Evolutionary conservation across 2,888 invertebrate genomes (phyloP).

Genomic region (Ctena decussata): DNA sequence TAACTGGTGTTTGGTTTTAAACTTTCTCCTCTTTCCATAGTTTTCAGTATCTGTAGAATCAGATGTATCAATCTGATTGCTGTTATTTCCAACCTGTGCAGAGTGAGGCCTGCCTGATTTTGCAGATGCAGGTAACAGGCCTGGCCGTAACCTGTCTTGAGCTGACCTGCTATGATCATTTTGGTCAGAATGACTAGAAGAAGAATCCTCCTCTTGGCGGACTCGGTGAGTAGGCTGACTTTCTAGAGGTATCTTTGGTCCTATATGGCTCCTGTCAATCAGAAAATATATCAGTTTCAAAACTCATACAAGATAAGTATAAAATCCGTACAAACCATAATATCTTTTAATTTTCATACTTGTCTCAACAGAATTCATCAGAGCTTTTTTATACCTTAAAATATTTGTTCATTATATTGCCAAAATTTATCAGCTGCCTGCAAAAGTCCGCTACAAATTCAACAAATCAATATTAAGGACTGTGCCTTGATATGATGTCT

Average conservation of each 20-base stretch:
- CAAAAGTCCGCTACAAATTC: too few species aligned
- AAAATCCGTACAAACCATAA: too few species aligned
- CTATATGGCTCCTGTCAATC: neutral
- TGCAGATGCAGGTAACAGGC: constrained; percentile 36
- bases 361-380: too few species aligned
- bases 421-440: too few species aligned
- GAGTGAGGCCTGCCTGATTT: constrained; percentile 43
- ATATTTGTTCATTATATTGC: too few species aligned
- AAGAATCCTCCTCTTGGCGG: constrained; percentile 51
- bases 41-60: constrained; percentile 82
- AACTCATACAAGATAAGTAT: too few species aligned
- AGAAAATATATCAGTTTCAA: too few species aligned
- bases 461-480: too few species aligned
- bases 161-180: constrained; percentile 45
- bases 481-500: too few species aligned
- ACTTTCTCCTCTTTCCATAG: constrained; percentile 69
- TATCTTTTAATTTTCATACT: too few species aligned
- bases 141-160: constrained; percentile 33
- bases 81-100: constrained; percentile 36
- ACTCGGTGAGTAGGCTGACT: neutral
- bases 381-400: too few species aligned
- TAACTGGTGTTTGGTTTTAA: constrained; percentile 74
- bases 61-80: constrained; percentile 69
- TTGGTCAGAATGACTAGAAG: constrained; percentile 60
- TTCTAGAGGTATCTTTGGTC: constrained; percentile 6